Evolutionary conservation across 2,888 invertebrate species (phyloP).

Genomic region (Machimus atricapillus): DNA sequence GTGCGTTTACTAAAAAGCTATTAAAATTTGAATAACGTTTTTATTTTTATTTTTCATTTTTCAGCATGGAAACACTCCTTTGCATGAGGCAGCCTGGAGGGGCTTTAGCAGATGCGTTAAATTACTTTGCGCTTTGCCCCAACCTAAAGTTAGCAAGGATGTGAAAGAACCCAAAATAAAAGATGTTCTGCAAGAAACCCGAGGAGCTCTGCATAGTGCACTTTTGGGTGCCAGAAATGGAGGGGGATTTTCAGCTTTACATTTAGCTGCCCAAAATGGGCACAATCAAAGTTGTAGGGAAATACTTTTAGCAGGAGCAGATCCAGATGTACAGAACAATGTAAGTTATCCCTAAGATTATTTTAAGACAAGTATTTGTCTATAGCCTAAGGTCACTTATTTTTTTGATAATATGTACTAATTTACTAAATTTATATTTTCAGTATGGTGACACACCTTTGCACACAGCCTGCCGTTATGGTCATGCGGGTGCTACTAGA

Average conservation of each 20-base stretch:
- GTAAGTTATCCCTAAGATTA: conserved; percentile 61
- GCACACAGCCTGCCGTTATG: conserved; percentile 94
- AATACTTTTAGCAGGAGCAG: conserved; percentile 84
- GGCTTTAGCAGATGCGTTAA: conserved; percentile 88
- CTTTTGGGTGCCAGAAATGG: conserved; percentile 74
- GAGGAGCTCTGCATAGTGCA: conserved; percentile 68
- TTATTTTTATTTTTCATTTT: conserved; percentile 44
- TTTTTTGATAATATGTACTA: neutral
- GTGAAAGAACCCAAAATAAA: conserved; percentile 53
- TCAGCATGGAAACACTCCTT: conserved; percentile 91
- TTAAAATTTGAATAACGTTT: neutral
- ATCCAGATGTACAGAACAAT: conserved; percentile 90
- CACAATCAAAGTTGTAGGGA: conserved; percentile 95
- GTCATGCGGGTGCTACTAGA: conserved; percentile 94
- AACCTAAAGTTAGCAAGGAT: conserved; percentile 48
- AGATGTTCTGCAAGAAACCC: conserved; percentile 53
- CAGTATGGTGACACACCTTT: conserved; percentile 95
- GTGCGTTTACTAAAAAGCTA: conserved; percentile 18
- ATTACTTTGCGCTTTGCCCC: conserved; percentile 65
- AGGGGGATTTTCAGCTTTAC: conserved; percentile 92
- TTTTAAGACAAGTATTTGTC: neutral
- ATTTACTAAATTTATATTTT: conserved; percentile 50
- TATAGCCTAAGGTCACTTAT: neutral
- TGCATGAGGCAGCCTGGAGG: conserved; percentile 95
- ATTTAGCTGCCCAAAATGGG: conserved; percentile 94